phyloP scores from a whole-genome alignment of 2,888 invertebrate genomes.

The Amblyjoppa fuscipennis region DNA sequence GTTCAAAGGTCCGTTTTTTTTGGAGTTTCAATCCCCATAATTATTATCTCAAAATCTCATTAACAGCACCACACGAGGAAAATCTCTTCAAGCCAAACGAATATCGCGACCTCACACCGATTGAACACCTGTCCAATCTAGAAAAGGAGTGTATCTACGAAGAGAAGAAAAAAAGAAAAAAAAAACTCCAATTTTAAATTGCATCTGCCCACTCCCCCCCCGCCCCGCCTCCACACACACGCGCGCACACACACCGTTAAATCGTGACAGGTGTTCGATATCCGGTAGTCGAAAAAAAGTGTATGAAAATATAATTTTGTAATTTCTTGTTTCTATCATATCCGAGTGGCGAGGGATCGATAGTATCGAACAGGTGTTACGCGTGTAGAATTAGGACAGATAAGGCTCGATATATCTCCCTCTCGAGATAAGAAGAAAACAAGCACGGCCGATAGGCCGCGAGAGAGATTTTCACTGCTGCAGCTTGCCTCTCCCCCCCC shows the following conservation, averaged over 20 bases:
- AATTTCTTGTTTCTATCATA: not conserved
- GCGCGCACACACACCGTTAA: conserved; percentile 15
- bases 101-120: not conserved
- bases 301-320: conserved; percentile 4
- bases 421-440: conserved; percentile 6
- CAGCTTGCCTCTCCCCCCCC: not conserved
- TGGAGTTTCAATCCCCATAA: too few relatives aligned
- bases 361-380: not conserved
- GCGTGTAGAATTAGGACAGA: not conserved
- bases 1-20: too few relatives aligned
- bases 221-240: not conserved
- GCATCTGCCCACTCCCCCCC: not conserved
- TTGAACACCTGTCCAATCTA: not conserved
- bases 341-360: not conserved
- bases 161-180: not conserved
- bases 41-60: too few relatives aligned
- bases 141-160: not conserved
- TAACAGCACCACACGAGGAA: too few relatives aligned
- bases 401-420: not conserved
- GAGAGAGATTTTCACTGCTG: conserved; percentile 12
- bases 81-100: not conserved
- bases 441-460: not conserved
- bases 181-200: not conserved
- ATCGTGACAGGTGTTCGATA: conserved; percentile 68
- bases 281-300: conserved; percentile 59